Percentiles rank a stretch among this genome's conserved stretches.
Conservation (phyloP, 2,888 invertebrate genomes). For the Lathronympha strigana region DNA sequence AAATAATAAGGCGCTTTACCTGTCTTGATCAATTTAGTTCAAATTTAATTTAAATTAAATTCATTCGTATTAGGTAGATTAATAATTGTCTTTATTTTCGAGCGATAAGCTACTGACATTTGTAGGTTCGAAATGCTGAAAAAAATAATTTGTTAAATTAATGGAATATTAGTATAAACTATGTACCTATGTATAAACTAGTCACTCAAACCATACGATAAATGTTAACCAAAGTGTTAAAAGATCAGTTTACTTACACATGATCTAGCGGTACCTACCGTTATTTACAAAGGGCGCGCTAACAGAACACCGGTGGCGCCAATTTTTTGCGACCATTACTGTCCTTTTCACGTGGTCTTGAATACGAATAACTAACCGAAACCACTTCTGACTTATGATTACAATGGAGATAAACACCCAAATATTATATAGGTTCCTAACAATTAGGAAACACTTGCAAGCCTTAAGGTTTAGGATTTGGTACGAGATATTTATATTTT, state of each 20-base stretch:
- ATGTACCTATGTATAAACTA: not conserved
- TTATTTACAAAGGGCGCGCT: conserved; percentile 31
- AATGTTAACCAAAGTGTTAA: not conserved
- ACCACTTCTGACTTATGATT: not conserved
- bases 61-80: too few species aligned
- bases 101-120: not conserved
- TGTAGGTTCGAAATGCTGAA: not conserved
- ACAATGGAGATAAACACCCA: too few species aligned
- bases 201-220: not conserved
- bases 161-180: not conserved
- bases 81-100: too few species aligned
- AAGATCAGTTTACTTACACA: conserved; percentile 6
- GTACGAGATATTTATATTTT: too few species aligned
- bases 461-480: too few species aligned
- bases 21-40: not conserved
- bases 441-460: too few species aligned
- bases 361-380: not conserved
- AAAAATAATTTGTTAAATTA: not conserved
- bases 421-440: too few species aligned
- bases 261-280: conserved; percentile 2
- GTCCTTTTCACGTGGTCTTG: conserved; percentile 4
- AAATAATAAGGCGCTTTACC: not conserved
- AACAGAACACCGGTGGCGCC: conserved; percentile 32
- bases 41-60: not conserved
- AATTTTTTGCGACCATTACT: conserved; percentile 27